Evolutionary conservation across 2,888 invertebrate genomes (phyloP), one percentile per base, ranked within the genome.

Genomic region (Odontocolon sp.): DNA sequence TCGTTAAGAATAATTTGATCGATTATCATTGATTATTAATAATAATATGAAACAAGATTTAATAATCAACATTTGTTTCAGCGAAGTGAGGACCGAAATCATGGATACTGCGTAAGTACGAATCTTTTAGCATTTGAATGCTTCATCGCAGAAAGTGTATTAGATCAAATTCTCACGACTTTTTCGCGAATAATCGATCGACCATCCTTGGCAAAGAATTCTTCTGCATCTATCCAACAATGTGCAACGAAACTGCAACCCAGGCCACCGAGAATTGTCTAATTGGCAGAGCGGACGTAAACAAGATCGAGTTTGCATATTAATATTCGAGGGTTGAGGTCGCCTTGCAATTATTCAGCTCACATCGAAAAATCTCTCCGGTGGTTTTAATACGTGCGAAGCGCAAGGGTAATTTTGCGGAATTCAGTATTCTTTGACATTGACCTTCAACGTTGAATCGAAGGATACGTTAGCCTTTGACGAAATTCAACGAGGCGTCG

Each of bases 31-130:
- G n/a, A n/a, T n/a, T n/a, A n/a, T n/a, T n/a, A n/a, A n/a, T n/a
- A n/a, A n/a, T n/a, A n/a, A n/a, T n/a, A n/a, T n/a, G 2, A 36
- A n/a, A n/a, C n/a, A 36, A 5, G 36, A 2, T 2, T 36, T n/a
- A 8, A 36, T n/a, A n/a, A 36, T 36, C n/a, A 18, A n/a, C 81
- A 80, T 90, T 90, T 76, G 89, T 91, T 87, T 91, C 91, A 92
- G 92, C 87, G 89, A 90, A 83, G 91, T 92, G 79, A 90, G 92
- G 79, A 89, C 91, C 84, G 91, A 91, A 64, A 82, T 92, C 64
- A 84, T 91, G 69, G 88, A 90, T 82, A 86, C 90, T 73, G 89
- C 89, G 92, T 92, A 87, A 92, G 92, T 83, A n/a, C n/a, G n/a
- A n/a, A n/a, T n/a, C n/a, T n/a, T n/a, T n/a, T n/a, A n/a, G n/a